Evolutionary conservation across 2,888 invertebrate genomes (phyloP).

Genomic region (Lasioglossum zephyrum): DNA sequence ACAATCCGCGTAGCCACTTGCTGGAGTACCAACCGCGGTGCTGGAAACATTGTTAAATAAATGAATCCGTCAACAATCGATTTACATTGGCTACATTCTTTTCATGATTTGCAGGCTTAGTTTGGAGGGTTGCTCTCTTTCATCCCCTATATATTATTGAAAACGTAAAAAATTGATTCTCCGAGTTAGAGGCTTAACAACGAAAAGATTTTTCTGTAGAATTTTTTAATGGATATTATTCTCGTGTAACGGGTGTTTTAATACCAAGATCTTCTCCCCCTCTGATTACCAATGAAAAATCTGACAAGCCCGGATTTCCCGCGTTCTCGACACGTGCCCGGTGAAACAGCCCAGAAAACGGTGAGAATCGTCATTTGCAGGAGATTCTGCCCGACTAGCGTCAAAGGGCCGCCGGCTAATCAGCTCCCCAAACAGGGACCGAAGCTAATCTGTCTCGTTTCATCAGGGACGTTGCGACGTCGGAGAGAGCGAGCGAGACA

Average conservation of each 20-base stretch:
- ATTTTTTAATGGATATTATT: too few species aligned
- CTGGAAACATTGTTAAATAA: not conserved
- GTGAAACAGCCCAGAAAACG: slow-evolving; percentile 23
- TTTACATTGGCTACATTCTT: too few species aligned
- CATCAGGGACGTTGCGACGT: slow-evolving; percentile 55
- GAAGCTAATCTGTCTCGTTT: slow-evolving; percentile 71
- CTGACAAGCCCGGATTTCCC: not conserved
- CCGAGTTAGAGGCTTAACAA: not conserved
- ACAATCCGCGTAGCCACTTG: not conserved
- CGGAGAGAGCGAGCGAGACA: not conserved
- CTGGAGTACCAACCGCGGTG: not conserved
- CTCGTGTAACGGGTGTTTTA: not conserved
- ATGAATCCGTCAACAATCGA: not conserved
- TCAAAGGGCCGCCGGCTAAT: slow-evolving; percentile 72
- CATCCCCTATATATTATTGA: too few species aligned
- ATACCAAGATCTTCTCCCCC: not conserved
- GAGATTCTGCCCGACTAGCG: slow-evolving; percentile 38
- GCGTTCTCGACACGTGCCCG: slow-evolving; percentile 2
- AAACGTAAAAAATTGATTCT: not conserved
- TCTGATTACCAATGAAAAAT: not conserved
- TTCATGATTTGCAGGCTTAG: too few species aligned
- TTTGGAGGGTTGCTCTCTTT: not conserved
- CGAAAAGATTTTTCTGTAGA: not conserved
- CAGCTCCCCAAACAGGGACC: slow-evolving; percentile 71
- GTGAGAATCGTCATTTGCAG: slow-evolving; percentile 67